Evolutionary conservation across 1,140 invertebrate species (phyloP).

Genomic region (Mylabris phalerata): DNA sequence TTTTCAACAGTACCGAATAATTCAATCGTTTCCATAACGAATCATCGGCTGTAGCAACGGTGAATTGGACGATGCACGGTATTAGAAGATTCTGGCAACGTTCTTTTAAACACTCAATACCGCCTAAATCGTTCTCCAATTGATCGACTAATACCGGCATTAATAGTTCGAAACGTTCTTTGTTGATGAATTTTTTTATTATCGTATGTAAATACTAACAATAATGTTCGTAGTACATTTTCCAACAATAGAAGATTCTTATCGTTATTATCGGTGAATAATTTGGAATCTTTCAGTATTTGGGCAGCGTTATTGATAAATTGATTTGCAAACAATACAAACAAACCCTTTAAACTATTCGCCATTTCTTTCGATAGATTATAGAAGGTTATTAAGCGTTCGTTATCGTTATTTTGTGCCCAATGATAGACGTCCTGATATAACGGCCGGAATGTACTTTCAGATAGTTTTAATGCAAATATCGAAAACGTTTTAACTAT

Average conservation of each 20-base stretch:
- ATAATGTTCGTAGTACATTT: conserved; percentile 64
- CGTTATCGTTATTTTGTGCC: conserved; percentile 52
- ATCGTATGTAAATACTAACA: conserved; percentile 72
- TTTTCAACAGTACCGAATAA: conserved; percentile 84
- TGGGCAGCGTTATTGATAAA: conserved; percentile 73
- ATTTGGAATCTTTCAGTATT: conserved; percentile 55
- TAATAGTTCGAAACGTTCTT: conserved; percentile 74
- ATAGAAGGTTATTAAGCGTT: conserved; percentile 50
- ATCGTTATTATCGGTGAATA: conserved; percentile 47
- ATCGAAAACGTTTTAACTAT: conserved; percentile 67
- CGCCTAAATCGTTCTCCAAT: conserved; percentile 70
- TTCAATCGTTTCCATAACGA: conserved; percentile 82
- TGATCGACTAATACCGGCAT: conserved; percentile 85
- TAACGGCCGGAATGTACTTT: conserved; percentile 77
- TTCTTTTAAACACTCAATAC: conserved; percentile 51
- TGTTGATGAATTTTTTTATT: conserved; percentile 74
- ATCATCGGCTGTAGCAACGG: conserved; percentile 75
- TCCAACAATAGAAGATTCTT: conserved; percentile 55
- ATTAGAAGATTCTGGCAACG: conserved; percentile 59
- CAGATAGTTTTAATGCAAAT: conserved; percentile 81
- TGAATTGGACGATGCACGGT: conserved; percentile 74
- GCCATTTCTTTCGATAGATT: conserved; percentile 70
- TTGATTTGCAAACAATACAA: conserved; percentile 80
- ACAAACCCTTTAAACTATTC: conserved; percentile 76
- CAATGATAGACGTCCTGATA: conserved; percentile 83